Evolutionary conservation across 2,113 vertebrate species (phyloP), one percentile per base, ranked within the genome.

Genomic region (Semicossyphus pulcher): DNA sequence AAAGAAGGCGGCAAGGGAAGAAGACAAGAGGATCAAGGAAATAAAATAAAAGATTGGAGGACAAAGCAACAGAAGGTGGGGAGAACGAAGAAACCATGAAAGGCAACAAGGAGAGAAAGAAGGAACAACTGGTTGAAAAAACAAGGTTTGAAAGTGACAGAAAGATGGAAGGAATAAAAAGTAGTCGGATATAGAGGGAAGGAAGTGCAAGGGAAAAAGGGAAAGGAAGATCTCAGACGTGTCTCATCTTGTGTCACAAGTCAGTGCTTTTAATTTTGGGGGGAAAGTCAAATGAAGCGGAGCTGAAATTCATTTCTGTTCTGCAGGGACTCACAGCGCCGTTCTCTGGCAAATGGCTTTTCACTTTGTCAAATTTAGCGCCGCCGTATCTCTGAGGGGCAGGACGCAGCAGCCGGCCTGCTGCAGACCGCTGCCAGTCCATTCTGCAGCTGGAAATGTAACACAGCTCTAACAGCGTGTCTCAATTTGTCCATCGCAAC

Each of bases 261-360:
- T 81, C 86, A 66, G 53, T 76, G 90, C 81, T 89, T 89, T 88
- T 91, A 85, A 92, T 91, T 90, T 86, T 68, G 20, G 52, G 41
- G 56, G 1, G 60, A 80, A 86, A 86, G 76, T 89, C 76, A 84
- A 88, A 86, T 85, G 84, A 86, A 77, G 85, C 78, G 15, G 67
- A 78, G 79, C 84, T 80, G 64, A 58, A 90, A 86, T 87, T 86
- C 68, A 84, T 87, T 90, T 86, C 31, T 67, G 65, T 83, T 80
- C 82, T 82, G 80, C 53, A 4, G 83, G 73, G 70, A 84, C 62
- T 80, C 83, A 1, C 69, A 44, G 83, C 73, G 25, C 65, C 37
- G 6, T 49, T 81, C 70, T 28, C 68, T 14, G 41, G 62, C 62
- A 86, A 91, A 88, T 90, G 65, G 75, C 49, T 80, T 87, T 84